phyloP scores from a whole-genome alignment of 2,888 invertebrate species.

The Tenthredo mesomela region DNA sequence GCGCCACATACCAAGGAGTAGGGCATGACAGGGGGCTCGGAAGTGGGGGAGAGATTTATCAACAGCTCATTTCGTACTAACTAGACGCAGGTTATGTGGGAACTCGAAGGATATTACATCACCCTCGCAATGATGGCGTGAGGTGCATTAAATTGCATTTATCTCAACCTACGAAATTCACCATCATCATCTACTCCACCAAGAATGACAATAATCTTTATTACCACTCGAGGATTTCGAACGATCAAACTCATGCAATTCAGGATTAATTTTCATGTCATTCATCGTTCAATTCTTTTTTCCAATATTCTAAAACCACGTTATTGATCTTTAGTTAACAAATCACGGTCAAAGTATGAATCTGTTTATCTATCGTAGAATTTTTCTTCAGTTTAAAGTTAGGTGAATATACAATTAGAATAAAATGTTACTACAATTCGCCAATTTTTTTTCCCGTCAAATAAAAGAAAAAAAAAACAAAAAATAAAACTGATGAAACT shows the following conservation, averaged over 20 bases:
- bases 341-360: background rate
- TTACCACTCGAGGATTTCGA: background rate
- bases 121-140: slow-evolving; percentile 73
- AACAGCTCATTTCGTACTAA: slow-evolving; percentile 76
- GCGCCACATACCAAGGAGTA: slow-evolving; percentile 71
- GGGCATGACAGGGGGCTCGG: slow-evolving; percentile 57
- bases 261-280: background rate
- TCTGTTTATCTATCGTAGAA: background rate
- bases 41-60: slow-evolving; percentile 72
- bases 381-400: background rate
- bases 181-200: background rate
- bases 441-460: background rate
- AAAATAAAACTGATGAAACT: background rate
- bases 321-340: background rate
- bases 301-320: background rate
- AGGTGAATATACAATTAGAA: background rate
- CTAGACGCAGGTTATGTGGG: slow-evolving; percentile 73
- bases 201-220: background rate
- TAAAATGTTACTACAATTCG: background rate
- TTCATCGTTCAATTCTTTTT: background rate
- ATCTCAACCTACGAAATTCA: slow-evolving; percentile 46
- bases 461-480: background rate
- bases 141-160: slow-evolving; percentile 76
- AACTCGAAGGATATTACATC: slow-evolving; percentile 76
- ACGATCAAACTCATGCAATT: background rate